Evolutionary conservation across 2,888 invertebrate species (phyloP), one percentile per base, ranked within the genome.

Genomic region (Andrena haemorrhoa): DNA sequence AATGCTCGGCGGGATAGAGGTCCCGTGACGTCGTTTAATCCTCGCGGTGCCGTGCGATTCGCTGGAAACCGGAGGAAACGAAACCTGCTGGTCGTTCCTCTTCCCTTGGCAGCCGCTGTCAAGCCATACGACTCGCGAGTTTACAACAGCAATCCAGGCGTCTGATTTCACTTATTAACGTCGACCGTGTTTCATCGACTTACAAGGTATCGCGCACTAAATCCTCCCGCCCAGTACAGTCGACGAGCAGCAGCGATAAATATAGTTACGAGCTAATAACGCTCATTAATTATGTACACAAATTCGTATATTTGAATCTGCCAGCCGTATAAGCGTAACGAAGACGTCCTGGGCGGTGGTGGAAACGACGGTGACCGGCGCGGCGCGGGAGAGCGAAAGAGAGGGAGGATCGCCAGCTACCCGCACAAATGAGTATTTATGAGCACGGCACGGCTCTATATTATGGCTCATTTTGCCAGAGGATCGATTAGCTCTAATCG

Each of bases 371-470:
- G 72, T 31, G 33, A 53, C 53, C 10, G 53, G 10, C 49, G 33
- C n/a, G 31, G 16, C 49, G 26, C 10, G 5, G 41, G 12, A 12
- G 47, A 33, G 53, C 10, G 20, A 61, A 33, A 41, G 8, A 4
- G 47, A 69, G 71, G 69, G 26, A 20, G 75, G 47, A 61, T 47
- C 56, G 56, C 41, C 58, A 63, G 73, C 77, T 70, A 70, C 65
- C 77, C 87, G 71, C 89, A 89, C 91, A 92, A 93, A 92, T 91
- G 92, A 93, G 91, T 92, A 92, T 93, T 93, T 92, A 93, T 89
- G 91, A 91, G 88, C 83, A 65, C 73, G 82, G 78, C 89, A 71
- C 75, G 89, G 86, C 88, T 91, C 87, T 91, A 91, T 89, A 91
- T 92, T 89, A 90, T 87, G 83, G 81, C 89, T 90, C 88, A 89